Evolutionary conservation across 2,888 invertebrate species (phyloP).

Genomic region (Sycophila texana): DNA sequence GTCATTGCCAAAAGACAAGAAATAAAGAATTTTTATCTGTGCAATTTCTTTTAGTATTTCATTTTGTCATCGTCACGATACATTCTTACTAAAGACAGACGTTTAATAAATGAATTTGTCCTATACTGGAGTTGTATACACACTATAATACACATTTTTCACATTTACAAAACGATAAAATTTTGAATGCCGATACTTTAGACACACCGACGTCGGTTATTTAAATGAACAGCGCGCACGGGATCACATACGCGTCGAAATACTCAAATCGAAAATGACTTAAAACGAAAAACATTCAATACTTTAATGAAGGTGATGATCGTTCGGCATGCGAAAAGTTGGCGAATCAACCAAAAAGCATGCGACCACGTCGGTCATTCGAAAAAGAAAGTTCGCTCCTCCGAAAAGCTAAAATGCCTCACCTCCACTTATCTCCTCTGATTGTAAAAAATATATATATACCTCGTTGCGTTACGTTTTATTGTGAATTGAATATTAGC

Average conservation of each 20-base stretch:
- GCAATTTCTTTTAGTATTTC: too few relatives aligned
- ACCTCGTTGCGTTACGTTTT: constrained; percentile 69
- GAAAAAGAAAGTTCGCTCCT: too few relatives aligned
- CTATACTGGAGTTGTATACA: too few relatives aligned
- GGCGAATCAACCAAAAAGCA: constrained; percentile 1
- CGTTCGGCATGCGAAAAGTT: constrained; percentile 13
- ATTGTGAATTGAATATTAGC: constrained; percentile 68
- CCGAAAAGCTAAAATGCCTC: too few relatives aligned
- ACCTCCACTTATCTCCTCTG: background rate
- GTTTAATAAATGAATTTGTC: too few relatives aligned
- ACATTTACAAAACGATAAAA: too few relatives aligned
- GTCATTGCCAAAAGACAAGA: too few relatives aligned
- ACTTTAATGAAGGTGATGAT: background rate
- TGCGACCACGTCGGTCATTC: background rate
- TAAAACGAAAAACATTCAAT: background rate
- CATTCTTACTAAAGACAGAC: too few relatives aligned
- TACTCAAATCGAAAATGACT: background rate
- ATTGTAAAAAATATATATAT: constrained; percentile 55
- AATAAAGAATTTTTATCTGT: background rate
- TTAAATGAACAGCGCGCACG: background rate
- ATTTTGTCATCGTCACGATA: too few relatives aligned
- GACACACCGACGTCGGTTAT: constrained; percentile 14
- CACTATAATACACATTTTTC: too few relatives aligned
- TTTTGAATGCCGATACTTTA: too few relatives aligned
- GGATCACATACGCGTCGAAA: background rate